Evolutionary conservation across 2,888 invertebrate genomes (phyloP).

Genomic region (Tanypteryx hageni): DNA sequence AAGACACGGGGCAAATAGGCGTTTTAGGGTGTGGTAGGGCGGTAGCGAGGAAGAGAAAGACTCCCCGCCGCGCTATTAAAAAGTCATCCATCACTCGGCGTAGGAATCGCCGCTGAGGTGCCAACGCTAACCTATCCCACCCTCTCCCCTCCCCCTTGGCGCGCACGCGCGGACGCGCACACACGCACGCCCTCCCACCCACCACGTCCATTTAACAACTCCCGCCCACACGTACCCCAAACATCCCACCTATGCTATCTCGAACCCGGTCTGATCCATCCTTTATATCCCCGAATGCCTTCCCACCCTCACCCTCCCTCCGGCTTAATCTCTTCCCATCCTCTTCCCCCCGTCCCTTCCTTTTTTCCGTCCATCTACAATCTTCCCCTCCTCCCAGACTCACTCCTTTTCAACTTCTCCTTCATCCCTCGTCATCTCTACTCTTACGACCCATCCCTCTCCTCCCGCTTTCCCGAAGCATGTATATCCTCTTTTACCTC

Average conservation of each 20-base stretch:
- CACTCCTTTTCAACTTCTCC: neutral
- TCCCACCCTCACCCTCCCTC: neutral
- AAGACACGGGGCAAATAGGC: neutral
- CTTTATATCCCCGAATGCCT: neutral
- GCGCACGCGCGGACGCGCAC: conserved; percentile 13
- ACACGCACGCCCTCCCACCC: neutral
- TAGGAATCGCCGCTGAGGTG: conserved; percentile 46
- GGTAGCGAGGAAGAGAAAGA: neutral
- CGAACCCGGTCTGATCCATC: neutral
- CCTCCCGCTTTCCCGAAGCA: too few relatives aligned
- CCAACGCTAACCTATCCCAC: conserved; percentile 48
- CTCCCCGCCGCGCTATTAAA: conserved; percentile 56
- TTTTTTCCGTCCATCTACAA: conserved; percentile 31
- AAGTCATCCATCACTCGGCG: conserved; percentile 62
- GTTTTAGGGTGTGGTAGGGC: neutral
- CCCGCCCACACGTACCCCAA: neutral
- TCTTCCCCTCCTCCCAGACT: neutral
- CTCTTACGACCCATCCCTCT: neutral
- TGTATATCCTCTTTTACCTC: neutral
- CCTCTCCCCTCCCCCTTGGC: neutral
- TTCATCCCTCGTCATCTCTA: neutral
- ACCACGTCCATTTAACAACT: too few relatives aligned
- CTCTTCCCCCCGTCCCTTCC: neutral
- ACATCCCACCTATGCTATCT: neutral
- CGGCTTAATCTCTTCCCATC: neutral